phyloP scores from a whole-genome alignment of 2,888 invertebrate genomes.

The Acrobasis consociella region DNA sequence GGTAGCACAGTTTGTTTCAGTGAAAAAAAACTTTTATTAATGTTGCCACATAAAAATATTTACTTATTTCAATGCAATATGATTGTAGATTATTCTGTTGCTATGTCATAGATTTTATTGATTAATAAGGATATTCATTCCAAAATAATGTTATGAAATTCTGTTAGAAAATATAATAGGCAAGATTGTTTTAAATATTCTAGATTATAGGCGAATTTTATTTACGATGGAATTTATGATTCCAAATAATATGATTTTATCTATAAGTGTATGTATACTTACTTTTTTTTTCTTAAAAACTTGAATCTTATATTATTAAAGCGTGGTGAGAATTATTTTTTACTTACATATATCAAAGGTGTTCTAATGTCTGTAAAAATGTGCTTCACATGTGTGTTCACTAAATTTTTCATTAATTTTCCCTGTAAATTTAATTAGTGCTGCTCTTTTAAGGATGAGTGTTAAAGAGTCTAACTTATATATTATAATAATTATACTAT shows the following conservation, averaged over 20 bases:
- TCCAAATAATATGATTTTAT: not conserved
- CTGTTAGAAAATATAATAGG: slow-evolving; percentile 34
- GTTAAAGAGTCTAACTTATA: slow-evolving; percentile 53
- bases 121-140: slow-evolving; percentile 34
- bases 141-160: slow-evolving; percentile 24
- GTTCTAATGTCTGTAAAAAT: slow-evolving; percentile 9
- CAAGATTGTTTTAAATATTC: slow-evolving; percentile 33
- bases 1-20: slow-evolving; percentile 58
- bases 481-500: slow-evolving; percentile 34
- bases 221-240: not conserved
- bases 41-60: slow-evolving; percentile 49
- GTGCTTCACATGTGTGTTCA: slow-evolving; percentile 19
- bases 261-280: too few species aligned
- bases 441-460: slow-evolving; percentile 54
- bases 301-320: not conserved
- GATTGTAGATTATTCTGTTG: slow-evolving; percentile 32
- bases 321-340: not conserved
- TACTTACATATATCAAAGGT: not conserved
- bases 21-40: slow-evolving; percentile 32
- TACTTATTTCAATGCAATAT: slow-evolving; percentile 33
- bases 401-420: slow-evolving; percentile 26
- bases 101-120: slow-evolving; percentile 32
- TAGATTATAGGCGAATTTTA: slow-evolving; percentile 25
- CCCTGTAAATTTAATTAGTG: slow-evolving; percentile 58
- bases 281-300: too few species aligned